Conservation (phyloP, 2,797 vertebrate genomes). For the Eulemur mongoz region DNA sequence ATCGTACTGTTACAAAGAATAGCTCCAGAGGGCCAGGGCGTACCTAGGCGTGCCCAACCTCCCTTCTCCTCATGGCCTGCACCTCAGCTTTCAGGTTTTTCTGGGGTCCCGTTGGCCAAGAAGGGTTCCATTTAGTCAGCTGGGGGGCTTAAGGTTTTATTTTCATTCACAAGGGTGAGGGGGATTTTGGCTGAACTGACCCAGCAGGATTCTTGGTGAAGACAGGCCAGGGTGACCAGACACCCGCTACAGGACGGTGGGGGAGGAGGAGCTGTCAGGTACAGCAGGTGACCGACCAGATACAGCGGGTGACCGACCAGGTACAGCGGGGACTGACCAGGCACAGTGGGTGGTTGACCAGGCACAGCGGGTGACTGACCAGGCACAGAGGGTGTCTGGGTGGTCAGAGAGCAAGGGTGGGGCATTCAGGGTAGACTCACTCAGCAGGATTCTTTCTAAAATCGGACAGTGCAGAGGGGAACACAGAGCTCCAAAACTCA, state of each 20-base stretch:
- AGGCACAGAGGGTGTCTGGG: too few relatives aligned
- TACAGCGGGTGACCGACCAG: too few relatives aligned
- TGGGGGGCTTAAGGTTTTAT: not conserved
- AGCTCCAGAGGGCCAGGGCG: not conserved
- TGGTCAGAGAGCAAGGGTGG: not conserved
- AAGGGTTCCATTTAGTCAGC: not conserved
- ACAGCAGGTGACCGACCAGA: too few relatives aligned
- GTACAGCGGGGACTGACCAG: too few relatives aligned
- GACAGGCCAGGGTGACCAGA: not conserved
- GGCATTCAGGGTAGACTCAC: not conserved
- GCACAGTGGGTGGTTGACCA: too few relatives aligned
- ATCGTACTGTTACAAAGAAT: not conserved
- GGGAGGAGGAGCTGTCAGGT: not conserved
- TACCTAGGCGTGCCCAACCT: not conserved
- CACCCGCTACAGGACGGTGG: rapidly evolving
- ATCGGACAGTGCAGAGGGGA: not conserved
- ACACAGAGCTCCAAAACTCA: not conserved
- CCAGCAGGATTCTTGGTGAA: not conserved
- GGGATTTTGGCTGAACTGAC: not conserved
- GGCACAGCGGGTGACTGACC: too few relatives aligned
- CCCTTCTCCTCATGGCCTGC: not conserved
- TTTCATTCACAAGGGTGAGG: not conserved
- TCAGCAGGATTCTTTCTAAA: not conserved
- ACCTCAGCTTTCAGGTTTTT: not conserved
- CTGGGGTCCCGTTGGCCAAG: not conserved